Conservation (phyloP, 2,888 invertebrate genomes). For the Eubasilissa splendida region DNA sequence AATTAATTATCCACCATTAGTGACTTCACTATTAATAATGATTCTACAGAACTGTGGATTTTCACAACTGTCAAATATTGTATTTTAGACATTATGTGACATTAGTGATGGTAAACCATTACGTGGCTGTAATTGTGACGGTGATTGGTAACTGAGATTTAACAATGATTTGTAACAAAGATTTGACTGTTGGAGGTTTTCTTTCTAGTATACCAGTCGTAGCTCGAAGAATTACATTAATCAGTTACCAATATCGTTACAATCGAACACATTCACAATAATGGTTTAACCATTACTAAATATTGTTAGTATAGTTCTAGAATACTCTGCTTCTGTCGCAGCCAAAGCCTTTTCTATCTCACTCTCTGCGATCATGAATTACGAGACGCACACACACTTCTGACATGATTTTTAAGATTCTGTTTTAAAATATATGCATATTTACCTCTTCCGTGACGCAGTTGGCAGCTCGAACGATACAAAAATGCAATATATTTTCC, state of each 20-base stretch:
- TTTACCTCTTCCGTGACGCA: slow-evolving; percentile 28
- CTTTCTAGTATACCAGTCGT: too few species aligned
- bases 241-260: neutral
- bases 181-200: too few species aligned
- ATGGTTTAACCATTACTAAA: neutral
- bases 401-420: neutral
- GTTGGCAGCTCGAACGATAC: neutral
- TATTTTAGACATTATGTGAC: too few species aligned
- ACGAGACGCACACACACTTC: neutral
- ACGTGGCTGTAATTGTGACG: too few species aligned
- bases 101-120: too few species aligned
- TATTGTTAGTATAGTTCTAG: neutral
- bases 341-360: neutral
- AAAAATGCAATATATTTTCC: neutral
- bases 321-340: neutral
- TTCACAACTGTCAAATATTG: too few species aligned
- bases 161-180: too few species aligned
- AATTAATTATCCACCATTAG: too few species aligned
- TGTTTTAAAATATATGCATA: neutral
- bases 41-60: too few species aligned
- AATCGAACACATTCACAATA: neutral
- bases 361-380: neutral
- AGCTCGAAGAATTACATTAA: too few species aligned
- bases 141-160: too few species aligned
- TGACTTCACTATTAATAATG: too few species aligned